These are phyloP conservation scores for Paedocypris micromegethes DNA, from an alignment of 2,797 vertebrate species.

Conservation along the genomic window DNA sequence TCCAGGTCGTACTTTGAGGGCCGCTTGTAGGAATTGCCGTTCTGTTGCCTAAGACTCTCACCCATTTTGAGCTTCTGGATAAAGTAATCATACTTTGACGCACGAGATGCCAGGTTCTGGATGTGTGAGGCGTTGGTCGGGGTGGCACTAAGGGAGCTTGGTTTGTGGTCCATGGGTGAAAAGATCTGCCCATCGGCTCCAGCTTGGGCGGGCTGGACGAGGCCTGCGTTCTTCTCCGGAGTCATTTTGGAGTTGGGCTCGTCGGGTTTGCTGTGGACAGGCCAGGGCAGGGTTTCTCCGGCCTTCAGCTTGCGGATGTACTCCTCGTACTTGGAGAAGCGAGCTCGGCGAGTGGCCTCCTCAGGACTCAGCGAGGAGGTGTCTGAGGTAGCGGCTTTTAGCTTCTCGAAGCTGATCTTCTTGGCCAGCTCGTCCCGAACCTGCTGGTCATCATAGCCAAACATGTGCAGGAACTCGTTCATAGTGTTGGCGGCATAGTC, in stretches of 20 bases:
- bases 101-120: constrained; percentile 82
- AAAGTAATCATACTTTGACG: constrained; percentile 97
- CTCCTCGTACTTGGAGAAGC: constrained; percentile 98
- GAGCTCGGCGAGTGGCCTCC: constrained; percentile 84
- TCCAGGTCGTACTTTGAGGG: constrained; percentile 97
- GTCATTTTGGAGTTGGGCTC: constrained; percentile 76
- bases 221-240: constrained; percentile 71
- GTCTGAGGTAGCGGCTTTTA: constrained; percentile 86
- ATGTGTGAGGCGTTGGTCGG: constrained; percentile 79
- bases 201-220: constrained; percentile 70
- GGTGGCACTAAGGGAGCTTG: constrained; percentile 68
- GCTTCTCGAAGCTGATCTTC: constrained; percentile 95
- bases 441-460: constrained; percentile 94
- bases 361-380: constrained; percentile 71
- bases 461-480: constrained; percentile 98
- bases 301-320: constrained; percentile 97
- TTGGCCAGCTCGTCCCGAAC: constrained; percentile 90
- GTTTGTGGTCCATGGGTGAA: constrained; percentile 81
- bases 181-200: constrained; percentile 72
- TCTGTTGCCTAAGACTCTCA: constrained; percentile 87
- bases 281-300: constrained; percentile 88
- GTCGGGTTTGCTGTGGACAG: constrained; percentile 78
- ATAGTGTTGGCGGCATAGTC: constrained; percentile 98
- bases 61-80: constrained; percentile 97
- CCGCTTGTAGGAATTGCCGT: constrained; percentile 90